Conservation (phyloP, 2,797 vertebrate species). For the Heliangelus exortis region DNA sequence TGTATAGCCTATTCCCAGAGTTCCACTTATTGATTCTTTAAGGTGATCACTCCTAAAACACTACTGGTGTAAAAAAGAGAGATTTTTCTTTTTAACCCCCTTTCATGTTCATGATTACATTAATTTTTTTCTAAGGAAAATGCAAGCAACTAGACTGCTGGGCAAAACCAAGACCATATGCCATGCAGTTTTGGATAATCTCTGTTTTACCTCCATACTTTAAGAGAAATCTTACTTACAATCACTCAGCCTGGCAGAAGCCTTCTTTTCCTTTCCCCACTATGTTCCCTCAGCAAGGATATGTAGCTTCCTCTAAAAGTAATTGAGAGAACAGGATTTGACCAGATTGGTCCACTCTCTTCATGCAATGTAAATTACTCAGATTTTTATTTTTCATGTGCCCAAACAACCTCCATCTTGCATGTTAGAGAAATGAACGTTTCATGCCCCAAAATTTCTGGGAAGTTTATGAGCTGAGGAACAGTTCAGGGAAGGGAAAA, state of each 20-base stretch:
- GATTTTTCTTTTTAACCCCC: background rate
- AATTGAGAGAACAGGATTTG: constrained; percentile 45
- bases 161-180: background rate
- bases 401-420: background rate
- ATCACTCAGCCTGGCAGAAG: constrained; percentile 39
- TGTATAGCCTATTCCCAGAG: background rate
- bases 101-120: background rate
- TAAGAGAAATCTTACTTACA: constrained; percentile 20
- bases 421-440: background rate
- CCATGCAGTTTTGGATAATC: background rate
- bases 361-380: background rate
- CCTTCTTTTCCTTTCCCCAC: constrained; percentile 51
- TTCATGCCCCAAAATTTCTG: background rate
- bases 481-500: constrained; percentile 31
- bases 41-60: background rate
- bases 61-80: background rate
- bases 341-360: constrained; percentile 8
- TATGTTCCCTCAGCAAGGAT: constrained; percentile 30
- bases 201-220: background rate
- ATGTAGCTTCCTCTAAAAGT: constrained; percentile 46
- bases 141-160: background rate
- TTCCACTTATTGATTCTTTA: background rate
- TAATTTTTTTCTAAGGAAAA: background rate
- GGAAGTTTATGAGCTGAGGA: constrained; percentile 1
- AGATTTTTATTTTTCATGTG: background rate